Percentiles rank a stretch among this genome's conserved stretches.
Conservation (phyloP, 2,888 invertebrate genomes). For the Proisotoma minuta region DNA sequence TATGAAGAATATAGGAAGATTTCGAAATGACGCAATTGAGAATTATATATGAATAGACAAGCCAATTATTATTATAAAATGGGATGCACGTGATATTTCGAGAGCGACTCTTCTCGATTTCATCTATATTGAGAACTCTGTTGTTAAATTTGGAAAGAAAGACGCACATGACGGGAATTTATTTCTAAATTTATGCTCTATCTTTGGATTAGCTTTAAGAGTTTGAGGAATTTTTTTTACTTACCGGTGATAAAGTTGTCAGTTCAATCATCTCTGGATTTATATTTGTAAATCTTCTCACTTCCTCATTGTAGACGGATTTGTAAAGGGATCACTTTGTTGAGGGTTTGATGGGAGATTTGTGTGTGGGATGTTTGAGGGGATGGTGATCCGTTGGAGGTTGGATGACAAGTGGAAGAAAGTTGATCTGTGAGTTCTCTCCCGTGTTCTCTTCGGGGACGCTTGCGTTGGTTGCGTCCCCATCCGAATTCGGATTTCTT, state of each 20-base stretch:
- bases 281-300: not conserved
- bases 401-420: not conserved
- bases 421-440: not conserved
- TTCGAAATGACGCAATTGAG: too few relatives aligned
- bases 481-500: not conserved
- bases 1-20: too few relatives aligned
- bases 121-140: not conserved
- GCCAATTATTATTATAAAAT: not conserved
- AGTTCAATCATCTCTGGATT: not conserved
- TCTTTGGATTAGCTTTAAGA: too few relatives aligned
- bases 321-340: too few relatives aligned
- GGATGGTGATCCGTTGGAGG: not conserved
- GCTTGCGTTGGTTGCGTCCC: not conserved
- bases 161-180: too few relatives aligned
- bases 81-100: too few relatives aligned
- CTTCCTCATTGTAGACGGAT: not conserved
- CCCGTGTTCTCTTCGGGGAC: not conserved
- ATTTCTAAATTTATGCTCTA: too few relatives aligned
- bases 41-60: not conserved
- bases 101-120: not conserved
- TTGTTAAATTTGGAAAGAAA: not conserved
- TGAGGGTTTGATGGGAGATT: too few relatives aligned
- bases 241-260: not conserved
- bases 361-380: too few relatives aligned
- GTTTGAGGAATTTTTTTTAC: not conserved